A percentile compares a stretch with the other conserved stretches of the same genome.
Evolutionary conservation across 2,888 invertebrate genomes (phyloP).

Genomic region (Dinocampus coccinellae): DNA sequence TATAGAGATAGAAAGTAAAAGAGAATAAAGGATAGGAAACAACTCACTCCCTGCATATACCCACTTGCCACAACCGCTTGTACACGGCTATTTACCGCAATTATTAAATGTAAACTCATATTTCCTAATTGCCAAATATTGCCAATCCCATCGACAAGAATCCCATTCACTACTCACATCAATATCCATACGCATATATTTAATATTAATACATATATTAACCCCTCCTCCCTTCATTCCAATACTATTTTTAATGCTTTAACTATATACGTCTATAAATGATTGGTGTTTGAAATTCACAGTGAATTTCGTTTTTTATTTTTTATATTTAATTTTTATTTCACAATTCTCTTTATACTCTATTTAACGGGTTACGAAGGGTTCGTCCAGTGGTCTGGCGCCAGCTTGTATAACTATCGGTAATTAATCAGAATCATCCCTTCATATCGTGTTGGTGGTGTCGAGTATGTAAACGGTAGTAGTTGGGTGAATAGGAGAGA

Average conservation of each 20-base stretch:
- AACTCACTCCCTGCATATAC: constrained; percentile 46
- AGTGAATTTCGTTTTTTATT: too few relatives aligned
- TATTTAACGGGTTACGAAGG: constrained; percentile 3
- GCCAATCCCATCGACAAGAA: constrained; percentile 57
- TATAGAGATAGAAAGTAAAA: constrained; percentile 11
- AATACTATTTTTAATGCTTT: too few relatives aligned
- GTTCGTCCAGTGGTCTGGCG: constrained; percentile 51
- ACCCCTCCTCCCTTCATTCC: too few relatives aligned
- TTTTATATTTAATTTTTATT: not conserved
- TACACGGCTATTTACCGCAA: constrained; percentile 66
- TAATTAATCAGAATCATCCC: constrained; percentile 70
- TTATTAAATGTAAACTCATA: constrained; percentile 69
- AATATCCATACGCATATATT: constrained; percentile 35
- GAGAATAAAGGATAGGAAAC: constrained; percentile 26
- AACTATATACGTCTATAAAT: too few relatives aligned
- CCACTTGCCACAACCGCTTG: constrained; percentile 55
- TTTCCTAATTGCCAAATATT: constrained; percentile 68
- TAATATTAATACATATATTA: not conserved
- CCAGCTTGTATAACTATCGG: constrained; percentile 69
- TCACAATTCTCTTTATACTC: constrained; percentile 14
- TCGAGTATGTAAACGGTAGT: constrained; percentile 33
- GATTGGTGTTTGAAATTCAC: too few relatives aligned
- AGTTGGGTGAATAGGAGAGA: too few relatives aligned
- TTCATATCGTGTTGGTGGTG: constrained; percentile 59
- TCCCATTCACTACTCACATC: constrained; percentile 27